phyloP scores from a whole-genome alignment of 2,113 vertebrate species.

The Zootoca vivipara region DNA sequence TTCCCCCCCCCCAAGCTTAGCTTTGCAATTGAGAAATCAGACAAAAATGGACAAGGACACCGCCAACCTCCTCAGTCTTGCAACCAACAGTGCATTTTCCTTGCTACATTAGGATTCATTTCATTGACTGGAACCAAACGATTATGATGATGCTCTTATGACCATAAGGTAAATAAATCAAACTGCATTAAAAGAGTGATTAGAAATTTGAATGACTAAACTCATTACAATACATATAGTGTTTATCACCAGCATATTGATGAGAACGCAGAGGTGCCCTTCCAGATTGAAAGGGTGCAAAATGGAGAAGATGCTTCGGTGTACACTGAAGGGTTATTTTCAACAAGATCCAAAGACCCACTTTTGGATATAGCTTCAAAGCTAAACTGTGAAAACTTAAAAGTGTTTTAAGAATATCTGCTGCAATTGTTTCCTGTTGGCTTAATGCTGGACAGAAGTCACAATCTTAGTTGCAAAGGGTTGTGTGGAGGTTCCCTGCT shows the following conservation, averaged over 20 bases:
- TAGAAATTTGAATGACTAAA: not conserved
- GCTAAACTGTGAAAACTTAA: not conserved
- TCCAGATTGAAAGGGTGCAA: not conserved
- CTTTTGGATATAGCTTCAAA: not conserved
- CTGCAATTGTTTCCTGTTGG: not conserved
- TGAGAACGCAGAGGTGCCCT: not conserved
- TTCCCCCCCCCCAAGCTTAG: not conserved
- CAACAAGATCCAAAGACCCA: not conserved
- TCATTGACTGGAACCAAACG: not conserved
- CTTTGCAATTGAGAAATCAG: slow-evolving; percentile 1
- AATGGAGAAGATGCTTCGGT: not conserved
- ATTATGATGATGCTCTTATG: not conserved
- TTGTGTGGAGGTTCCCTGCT: not conserved
- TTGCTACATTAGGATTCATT: not conserved
- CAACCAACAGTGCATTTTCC: not conserved
- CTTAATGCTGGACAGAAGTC: not conserved
- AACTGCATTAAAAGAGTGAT: not conserved
- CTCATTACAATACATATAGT: not conserved
- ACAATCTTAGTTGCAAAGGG: not conserved
- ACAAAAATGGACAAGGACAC: not conserved
- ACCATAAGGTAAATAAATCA: not conserved
- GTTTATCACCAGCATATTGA: not conserved
- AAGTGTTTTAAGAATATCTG: not conserved
- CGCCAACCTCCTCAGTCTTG: not conserved
- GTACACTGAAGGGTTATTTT: not conserved